Conservation (phyloP, 2,113 vertebrate species). For the Ammodramus savannarum region DNA sequence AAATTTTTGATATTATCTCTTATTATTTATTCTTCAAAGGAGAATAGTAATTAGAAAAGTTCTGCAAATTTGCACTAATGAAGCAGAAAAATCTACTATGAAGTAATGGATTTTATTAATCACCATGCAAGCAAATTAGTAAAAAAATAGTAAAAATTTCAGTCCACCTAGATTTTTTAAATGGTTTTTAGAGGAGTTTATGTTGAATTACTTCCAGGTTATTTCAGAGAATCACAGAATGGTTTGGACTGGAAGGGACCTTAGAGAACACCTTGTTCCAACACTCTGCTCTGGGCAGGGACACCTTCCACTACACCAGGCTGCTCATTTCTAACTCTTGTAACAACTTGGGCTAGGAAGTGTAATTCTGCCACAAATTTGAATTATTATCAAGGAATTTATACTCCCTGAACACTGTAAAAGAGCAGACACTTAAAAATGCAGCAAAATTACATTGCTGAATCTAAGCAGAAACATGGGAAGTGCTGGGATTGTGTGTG, state of each 20-base stretch:
- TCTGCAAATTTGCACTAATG: constrained; percentile 59
- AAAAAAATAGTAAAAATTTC: neutral
- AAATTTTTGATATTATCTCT: constrained; percentile 26
- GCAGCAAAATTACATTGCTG: neutral
- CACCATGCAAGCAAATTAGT: neutral
- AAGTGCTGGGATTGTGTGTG: neutral
- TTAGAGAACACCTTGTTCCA: neutral
- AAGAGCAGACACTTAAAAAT: neutral
- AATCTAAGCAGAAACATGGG: neutral
- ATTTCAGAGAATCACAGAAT: neutral
- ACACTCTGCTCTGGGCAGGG: neutral
- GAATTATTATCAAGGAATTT: neutral
- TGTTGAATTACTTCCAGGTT: neutral
- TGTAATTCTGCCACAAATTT: neutral
- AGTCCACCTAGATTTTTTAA: neutral
- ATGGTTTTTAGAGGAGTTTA: neutral
- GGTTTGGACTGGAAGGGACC: neutral
- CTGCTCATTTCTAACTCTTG: neutral
- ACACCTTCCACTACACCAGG: neutral
- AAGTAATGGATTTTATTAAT: constrained; percentile 7
- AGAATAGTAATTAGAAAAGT: constrained; percentile 34
- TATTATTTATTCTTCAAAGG: constrained; percentile 54
- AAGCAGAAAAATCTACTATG: constrained; percentile 43
- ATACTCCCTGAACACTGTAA: neutral
- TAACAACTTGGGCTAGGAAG: neutral